These are phyloP conservation scores for Idaea biselata DNA, from an alignment of 2,888 invertebrate species.

Conservation along the genomic window DNA sequence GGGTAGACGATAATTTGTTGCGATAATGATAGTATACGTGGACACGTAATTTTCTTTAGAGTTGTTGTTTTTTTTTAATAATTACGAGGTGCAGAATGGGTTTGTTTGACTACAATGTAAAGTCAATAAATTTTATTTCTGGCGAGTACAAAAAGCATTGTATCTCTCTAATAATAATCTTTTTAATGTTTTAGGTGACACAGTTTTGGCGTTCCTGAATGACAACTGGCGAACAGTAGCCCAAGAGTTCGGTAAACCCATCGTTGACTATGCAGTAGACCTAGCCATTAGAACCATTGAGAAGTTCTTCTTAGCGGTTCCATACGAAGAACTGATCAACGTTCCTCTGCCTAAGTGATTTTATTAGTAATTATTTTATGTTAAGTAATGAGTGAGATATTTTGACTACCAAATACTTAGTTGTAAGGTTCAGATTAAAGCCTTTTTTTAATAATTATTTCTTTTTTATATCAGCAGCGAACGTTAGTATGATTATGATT, in stretches of 20 bases:
- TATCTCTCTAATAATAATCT: slow-evolving; percentile 6
- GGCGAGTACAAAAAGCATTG: too few species aligned
- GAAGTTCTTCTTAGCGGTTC: slow-evolving; percentile 65
- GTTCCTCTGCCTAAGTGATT: slow-evolving; percentile 52
- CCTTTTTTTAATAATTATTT: slow-evolving; percentile 9
- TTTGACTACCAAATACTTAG: slow-evolving; percentile 22
- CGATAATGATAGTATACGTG: neutral
- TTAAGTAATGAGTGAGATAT: slow-evolving; percentile 23
- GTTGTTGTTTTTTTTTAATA: neutral
- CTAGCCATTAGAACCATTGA: slow-evolving; percentile 59
- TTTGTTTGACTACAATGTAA: neutral
- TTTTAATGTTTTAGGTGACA: slow-evolving; percentile 50
- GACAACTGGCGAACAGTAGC: slow-evolving; percentile 67
- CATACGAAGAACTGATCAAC: slow-evolving; percentile 62
- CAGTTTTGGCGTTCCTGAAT: slow-evolving; percentile 63
- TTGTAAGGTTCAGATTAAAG: slow-evolving; percentile 10
- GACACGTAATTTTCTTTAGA: neutral
- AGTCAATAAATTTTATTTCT: too few species aligned
- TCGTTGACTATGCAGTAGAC: slow-evolving; percentile 69
- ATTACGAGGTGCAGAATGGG: neutral
- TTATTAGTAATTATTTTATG: slow-evolving; percentile 10
- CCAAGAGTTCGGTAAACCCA: slow-evolving; percentile 70
- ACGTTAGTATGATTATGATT: neutral
- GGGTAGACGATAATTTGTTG: neutral
- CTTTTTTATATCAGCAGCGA: neutral